phyloP scores from a whole-genome alignment of 2,888 invertebrate genomes.

The Epistrophella euchroma region DNA sequence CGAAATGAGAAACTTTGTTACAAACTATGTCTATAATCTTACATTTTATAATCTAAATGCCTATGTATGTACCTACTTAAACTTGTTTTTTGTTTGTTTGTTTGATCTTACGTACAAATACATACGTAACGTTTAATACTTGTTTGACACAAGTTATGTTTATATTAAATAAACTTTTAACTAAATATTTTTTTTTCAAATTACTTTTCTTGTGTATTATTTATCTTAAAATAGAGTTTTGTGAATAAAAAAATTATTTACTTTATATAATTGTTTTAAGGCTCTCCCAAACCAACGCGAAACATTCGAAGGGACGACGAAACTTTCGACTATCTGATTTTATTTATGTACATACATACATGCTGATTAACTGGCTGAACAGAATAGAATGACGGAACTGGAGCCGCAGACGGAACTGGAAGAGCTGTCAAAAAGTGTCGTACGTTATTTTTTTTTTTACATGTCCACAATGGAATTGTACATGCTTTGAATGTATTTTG shows the following conservation, averaged over 20 bases:
- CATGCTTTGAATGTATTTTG: no score
- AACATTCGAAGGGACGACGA: no score
- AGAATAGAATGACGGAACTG: no score
- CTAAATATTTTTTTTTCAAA: constrained; percentile 33
- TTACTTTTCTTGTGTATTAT: constrained; percentile 2
- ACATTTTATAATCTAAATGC: constrained; percentile 72
- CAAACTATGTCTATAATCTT: constrained; percentile 59
- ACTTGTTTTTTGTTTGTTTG: constrained; percentile 63
- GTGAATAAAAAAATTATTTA: constrained; percentile 46
- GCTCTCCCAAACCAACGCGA: no score
- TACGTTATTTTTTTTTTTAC: no score
- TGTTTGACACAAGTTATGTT: constrained; percentile 59
- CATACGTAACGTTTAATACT: background rate
- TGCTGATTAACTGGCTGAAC: no score
- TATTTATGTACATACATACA: no score
- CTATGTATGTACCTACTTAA: constrained; percentile 54
- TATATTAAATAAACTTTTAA: constrained; percentile 67
- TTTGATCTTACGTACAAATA: constrained; percentile 26
- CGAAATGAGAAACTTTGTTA: constrained; percentile 21
- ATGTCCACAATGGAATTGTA: no score
- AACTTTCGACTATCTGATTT: no score
- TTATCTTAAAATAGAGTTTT: constrained; percentile 31
- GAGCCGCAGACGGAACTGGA: no score
- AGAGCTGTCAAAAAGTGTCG: no score
- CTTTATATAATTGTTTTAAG: constrained; percentile 52